Percentiles rank a stretch among this genome's conserved stretches.
These are phyloP conservation scores for Chelonus formosanus DNA, from an alignment of 2,888 invertebrate genomes.

Conservation along the genomic window DNA sequence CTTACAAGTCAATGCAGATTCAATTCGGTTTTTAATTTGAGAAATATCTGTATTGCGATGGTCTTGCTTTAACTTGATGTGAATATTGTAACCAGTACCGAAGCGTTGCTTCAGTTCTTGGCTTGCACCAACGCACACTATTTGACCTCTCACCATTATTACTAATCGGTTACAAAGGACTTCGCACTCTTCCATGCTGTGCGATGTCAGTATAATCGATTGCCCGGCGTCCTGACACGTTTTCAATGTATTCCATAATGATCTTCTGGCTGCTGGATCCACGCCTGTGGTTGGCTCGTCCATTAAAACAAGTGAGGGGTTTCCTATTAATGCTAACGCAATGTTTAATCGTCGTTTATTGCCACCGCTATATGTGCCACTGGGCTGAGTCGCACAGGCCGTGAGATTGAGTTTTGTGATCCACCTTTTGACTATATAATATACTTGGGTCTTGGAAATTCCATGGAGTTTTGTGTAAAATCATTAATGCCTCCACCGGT, in stretches of 20 bases:
- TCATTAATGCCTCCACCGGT: no score
- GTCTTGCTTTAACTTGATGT: conserved; percentile 64
- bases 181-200: conserved; percentile 91
- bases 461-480: conserved; percentile 80
- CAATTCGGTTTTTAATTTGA: conserved; percentile 67
- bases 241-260: conserved; percentile 72
- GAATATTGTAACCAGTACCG: conserved; percentile 75
- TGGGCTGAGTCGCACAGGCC: conserved; percentile 56
- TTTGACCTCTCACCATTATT: conserved; percentile 78
- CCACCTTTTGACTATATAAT: conserved; percentile 69
- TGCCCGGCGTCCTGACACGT: conserved; percentile 67
- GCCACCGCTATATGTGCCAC: conserved; percentile 74
- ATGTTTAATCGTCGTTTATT: conserved; percentile 82
- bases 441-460: conserved; percentile 64
- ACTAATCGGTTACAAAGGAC: conserved; percentile 80
- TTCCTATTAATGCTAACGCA: conserved; percentile 78
- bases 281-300: conserved; percentile 81
- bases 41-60: conserved; percentile 53
- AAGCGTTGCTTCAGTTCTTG: conserved; percentile 77
- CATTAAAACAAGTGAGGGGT: conserved; percentile 74
- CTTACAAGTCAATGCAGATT: conserved; percentile 69
- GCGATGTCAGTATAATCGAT: conserved; percentile 75
- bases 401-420: conserved; percentile 67
- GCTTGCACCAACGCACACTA: conserved; percentile 78
- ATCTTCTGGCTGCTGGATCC: conserved; percentile 74